These are phyloP conservation scores for Lichenostomus cassidix DNA, from an alignment of 2,113 vertebrate genomes.

Conservation along the genomic window DNA sequence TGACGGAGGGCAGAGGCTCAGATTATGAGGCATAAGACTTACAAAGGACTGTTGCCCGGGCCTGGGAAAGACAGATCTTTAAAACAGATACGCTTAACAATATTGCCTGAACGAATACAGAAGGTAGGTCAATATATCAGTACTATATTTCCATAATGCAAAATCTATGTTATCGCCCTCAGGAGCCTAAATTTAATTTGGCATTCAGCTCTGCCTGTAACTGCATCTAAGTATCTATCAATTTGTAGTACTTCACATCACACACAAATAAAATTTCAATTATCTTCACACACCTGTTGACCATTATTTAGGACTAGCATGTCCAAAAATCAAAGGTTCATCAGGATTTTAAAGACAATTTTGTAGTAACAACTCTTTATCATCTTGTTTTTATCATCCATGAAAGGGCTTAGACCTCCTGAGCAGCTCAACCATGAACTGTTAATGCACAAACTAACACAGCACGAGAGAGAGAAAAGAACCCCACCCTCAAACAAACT, in stretches of 20 bases:
- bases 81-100: neutral
- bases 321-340: neutral
- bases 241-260: neutral
- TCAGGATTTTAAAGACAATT: neutral
- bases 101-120: neutral
- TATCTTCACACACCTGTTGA: neutral
- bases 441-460: neutral
- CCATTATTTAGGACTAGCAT: neutral
- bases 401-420: neutral
- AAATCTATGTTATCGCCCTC: neutral
- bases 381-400: neutral
- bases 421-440: neutral
- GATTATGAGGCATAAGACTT: neutral
- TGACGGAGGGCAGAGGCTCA: neutral
- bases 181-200: constrained; percentile 46
- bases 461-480: neutral
- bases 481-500: neutral
- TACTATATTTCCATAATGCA: constrained; percentile 23
- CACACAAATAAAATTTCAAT: neutral
- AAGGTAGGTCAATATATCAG: neutral
- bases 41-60: neutral
- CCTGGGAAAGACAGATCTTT: neutral
- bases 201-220: constrained; percentile 49
- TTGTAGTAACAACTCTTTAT: neutral
- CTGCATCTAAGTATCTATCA: constrained; percentile 42